Conservation (phyloP, 2,113 vertebrate species). For the Pangasianodon hypophthalmus region DNA sequence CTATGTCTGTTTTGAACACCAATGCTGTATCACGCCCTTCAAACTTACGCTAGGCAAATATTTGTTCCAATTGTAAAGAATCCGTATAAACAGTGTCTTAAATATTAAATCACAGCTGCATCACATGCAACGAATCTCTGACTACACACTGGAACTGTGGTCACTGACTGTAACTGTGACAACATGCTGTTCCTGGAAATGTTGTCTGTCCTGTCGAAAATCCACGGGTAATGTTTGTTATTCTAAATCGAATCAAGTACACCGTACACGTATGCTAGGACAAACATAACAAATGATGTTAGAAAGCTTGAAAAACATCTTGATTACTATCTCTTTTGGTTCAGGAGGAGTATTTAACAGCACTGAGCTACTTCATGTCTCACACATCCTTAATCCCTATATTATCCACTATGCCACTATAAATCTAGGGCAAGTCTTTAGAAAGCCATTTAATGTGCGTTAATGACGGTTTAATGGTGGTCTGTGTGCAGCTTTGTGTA, state of each 20-base stretch:
- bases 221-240: not conserved
- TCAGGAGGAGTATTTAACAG: not conserved
- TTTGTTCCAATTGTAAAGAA: not conserved
- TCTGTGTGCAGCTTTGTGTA: not conserved
- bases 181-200: not conserved
- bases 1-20: not conserved
- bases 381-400: not conserved
- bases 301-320: not conserved
- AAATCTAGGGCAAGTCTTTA: not conserved
- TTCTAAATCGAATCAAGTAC: not conserved
- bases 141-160: not conserved
- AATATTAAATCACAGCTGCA: not conserved
- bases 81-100: not conserved
- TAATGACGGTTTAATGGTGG: not conserved
- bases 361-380: not conserved
- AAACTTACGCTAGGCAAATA: not conserved
- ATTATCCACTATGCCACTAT: not conserved
- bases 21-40: not conserved
- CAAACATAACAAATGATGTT: not conserved
- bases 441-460: not conserved
- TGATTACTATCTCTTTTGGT: not conserved
- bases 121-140: not conserved
- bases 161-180: not conserved
- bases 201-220: not conserved
- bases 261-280: not conserved